Evolutionary conservation across 1,140 invertebrate species (phyloP), one percentile per base, ranked within the genome.

Genomic region (Latrodectus geometricus): DNA sequence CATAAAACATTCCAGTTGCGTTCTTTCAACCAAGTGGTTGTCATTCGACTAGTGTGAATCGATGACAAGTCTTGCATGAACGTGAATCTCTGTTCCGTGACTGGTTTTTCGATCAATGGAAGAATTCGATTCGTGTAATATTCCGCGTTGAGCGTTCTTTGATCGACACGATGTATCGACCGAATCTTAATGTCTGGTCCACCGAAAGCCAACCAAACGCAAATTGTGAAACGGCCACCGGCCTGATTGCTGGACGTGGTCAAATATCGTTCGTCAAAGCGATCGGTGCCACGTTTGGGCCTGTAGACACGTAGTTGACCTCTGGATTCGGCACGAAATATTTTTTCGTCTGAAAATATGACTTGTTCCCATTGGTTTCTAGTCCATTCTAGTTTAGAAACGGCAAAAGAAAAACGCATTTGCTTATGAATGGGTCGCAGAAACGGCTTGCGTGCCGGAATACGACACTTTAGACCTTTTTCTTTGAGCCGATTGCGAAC

Each of bases 61-160:
- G 66, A 61, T 0, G 86, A 69, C 3, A 49, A 35, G 49, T 87
- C 86, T n/a, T 87, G 86, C 61, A 83, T 70, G 49, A 83, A 87
- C 14, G 68, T 4, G 0, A 77, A 8, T 2, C 35, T 8, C 9
- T 77, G 21, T 17, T 61, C 75, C 17, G 15, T 20, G 4, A 77
- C 1, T 9, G 8, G 1, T 35, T 35, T 35, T 35, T 35, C 35
- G 35, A 35, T 35, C 35, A 35, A 35, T 3, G 35, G 35, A 8
- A 81, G n/a, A 12, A 70, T 72, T 9, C 35, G 48, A 4, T 48
- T 66, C 0, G 54, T 70, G 68, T 81, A 72, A 50, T 82, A 73
- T 14, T 82, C 12, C 0, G 69, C 3, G 50, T 74, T 73, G 2
- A 74, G 15, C 7, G 49, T 69, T 8, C 7, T 15, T n/a, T 69